Percentiles rank a stretch among this genome's conserved stretches.
Conservation (phyloP, 2,888 invertebrate species). For the Laothoe populi region DNA sequence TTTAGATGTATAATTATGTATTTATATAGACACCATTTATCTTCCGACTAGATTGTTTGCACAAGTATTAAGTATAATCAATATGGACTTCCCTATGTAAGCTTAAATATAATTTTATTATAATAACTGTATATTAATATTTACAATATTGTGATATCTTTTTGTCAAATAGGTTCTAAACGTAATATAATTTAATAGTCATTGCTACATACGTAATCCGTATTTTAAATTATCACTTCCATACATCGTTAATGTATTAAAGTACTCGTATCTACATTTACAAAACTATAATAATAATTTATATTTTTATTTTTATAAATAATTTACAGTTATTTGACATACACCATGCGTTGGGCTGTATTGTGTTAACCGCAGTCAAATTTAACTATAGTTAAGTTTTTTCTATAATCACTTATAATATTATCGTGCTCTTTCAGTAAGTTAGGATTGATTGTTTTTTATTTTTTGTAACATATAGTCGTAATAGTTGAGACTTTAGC, state of each 20-base stretch:
- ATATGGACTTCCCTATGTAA: slow-evolving; percentile 72
- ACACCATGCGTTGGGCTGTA: background rate
- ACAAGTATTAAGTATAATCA: slow-evolving; percentile 70
- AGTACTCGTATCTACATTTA: slow-evolving; percentile 10
- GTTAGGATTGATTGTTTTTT: too few species aligned
- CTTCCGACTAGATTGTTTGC: slow-evolving; percentile 83
- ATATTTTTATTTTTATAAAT: slow-evolving; percentile 8
- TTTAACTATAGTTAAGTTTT: too few species aligned
- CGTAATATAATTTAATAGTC: slow-evolving; percentile 9
- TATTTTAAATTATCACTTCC: slow-evolving; percentile 28
- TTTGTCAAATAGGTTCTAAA: slow-evolving; percentile 14
- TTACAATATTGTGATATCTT: slow-evolving; percentile 24
- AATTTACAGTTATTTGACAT: slow-evolving; percentile 17
- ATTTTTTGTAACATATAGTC: too few species aligned
- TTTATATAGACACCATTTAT: slow-evolving; percentile 77
- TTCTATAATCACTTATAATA: too few species aligned
- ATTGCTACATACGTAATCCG: slow-evolving; percentile 18
- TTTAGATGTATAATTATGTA: slow-evolving; percentile 64
- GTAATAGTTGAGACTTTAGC: too few species aligned
- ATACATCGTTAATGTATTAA: slow-evolving; percentile 13
- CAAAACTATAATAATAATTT: slow-evolving; percentile 10
- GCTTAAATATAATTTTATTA: slow-evolving; percentile 44
- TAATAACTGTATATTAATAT: slow-evolving; percentile 33
- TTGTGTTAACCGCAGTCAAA: too few species aligned
- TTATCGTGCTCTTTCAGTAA: too few species aligned